Percentiles rank a stretch among this genome's conserved stretches.
phyloP scores from a whole-genome alignment of 2,113 vertebrate genomes.

The Platycercus adscitus region DNA sequence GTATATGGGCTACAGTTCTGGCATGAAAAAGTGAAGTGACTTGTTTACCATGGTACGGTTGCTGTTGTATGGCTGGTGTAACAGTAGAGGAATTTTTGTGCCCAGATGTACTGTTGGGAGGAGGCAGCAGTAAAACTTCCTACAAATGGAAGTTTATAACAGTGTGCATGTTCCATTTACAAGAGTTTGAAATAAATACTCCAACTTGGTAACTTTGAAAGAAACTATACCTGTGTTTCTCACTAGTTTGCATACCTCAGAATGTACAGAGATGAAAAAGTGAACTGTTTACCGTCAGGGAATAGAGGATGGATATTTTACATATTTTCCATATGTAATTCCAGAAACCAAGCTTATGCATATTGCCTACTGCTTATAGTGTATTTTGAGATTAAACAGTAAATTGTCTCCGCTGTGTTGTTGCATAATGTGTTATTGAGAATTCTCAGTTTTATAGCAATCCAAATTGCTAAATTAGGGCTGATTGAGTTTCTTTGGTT shows the following conservation, averaged over 20 bases:
- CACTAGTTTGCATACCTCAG: not conserved
- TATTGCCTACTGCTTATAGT: not conserved
- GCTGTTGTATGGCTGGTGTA: not conserved
- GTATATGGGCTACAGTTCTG: not conserved
- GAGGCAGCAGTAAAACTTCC: not conserved
- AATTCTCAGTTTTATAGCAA: not conserved
- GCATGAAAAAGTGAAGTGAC: not conserved
- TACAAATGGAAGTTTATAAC: not conserved
- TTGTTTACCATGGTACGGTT: not conserved
- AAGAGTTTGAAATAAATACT: not conserved
- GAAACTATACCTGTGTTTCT: not conserved
- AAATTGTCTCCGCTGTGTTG: not conserved
- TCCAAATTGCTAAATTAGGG: not conserved
- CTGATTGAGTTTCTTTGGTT: not conserved
- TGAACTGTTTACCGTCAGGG: not conserved
- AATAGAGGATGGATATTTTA: not conserved
- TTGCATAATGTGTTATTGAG: not conserved
- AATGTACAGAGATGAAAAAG: not conserved
- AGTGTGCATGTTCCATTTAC: not conserved
- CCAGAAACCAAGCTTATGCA: not conserved
- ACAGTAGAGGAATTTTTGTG: not conserved
- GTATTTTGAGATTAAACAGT: not conserved
- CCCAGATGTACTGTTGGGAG: not conserved
- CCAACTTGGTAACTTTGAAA: not conserved
- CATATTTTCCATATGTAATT: not conserved